phyloP scores from a whole-genome alignment of 2,888 invertebrate genomes.

The Caenorhabditis sp. region DNA sequence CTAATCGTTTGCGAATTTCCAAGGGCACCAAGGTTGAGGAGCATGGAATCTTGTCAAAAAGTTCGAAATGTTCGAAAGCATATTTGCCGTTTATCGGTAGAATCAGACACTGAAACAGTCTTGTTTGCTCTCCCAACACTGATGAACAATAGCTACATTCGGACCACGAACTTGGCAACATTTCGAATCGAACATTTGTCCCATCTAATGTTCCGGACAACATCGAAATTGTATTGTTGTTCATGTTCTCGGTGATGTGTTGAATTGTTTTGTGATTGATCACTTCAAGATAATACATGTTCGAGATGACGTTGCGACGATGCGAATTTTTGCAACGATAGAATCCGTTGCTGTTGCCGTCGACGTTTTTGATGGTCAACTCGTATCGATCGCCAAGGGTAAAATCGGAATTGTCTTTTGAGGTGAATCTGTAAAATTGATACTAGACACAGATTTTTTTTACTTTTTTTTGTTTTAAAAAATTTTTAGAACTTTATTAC shows the following conservation, averaged over 20 bases:
- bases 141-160: constrained; percentile 41
- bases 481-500: too few relatives aligned
- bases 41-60: constrained; percentile 31
- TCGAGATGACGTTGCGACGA: constrained; percentile 23
- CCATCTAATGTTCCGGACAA: constrained; percentile 12
- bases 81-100: background rate
- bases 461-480: too few relatives aligned
- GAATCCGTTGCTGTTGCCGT: constrained; percentile 39
- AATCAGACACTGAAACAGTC: constrained; percentile 22
- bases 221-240: constrained; percentile 1
- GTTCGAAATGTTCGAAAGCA: background rate
- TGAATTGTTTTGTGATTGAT: constrained; percentile 17
- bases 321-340: constrained; percentile 45
- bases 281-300: constrained; percentile 41
- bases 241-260: background rate
- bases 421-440: constrained; percentile 28
- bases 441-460: background rate
- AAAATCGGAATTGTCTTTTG: constrained; percentile 34
- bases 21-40: constrained; percentile 38
- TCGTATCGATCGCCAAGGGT: constrained; percentile 46
- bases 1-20: constrained; percentile 26
- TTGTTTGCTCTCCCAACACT: constrained; percentile 37
- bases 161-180: constrained; percentile 30
- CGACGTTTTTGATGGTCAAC: constrained; percentile 35
- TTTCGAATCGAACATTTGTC: constrained; percentile 6